Evolutionary conservation across 2,113 vertebrate species (phyloP).

Genomic region (Micromys minutus): DNA sequence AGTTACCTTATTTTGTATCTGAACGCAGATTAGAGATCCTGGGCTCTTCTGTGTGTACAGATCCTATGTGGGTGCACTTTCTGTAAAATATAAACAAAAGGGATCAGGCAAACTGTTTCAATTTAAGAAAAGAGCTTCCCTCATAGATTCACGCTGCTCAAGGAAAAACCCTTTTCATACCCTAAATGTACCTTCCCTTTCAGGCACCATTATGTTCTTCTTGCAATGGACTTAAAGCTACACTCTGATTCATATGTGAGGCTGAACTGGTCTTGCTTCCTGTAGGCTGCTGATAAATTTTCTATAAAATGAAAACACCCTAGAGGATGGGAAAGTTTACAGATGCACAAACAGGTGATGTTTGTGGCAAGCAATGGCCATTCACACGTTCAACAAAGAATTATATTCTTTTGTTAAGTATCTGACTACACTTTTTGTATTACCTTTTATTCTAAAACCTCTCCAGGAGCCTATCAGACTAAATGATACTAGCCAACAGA

Average conservation of each 20-base stretch:
- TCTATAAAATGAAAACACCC: constrained; percentile 42
- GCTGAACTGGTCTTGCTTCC: constrained; percentile 28
- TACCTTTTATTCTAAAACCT: constrained; percentile 36
- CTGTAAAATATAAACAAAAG: constrained; percentile 49
- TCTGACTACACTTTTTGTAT: constrained; percentile 41
- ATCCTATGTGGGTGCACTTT: constrained; percentile 1
- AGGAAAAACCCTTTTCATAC: constrained; percentile 2
- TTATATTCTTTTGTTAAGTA: constrained; percentile 22
- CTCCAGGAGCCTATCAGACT: constrained; percentile 45
- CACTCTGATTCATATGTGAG: constrained; percentile 34
- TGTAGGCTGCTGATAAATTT: constrained; percentile 45
- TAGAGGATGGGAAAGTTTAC: constrained; percentile 47
- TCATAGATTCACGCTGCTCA: background rate
- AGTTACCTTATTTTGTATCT: constrained; percentile 55
- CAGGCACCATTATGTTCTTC: background rate
- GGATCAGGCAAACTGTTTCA: background rate
- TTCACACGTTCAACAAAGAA: background rate
- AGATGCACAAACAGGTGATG: background rate
- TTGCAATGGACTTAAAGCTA: constrained; percentile 37
- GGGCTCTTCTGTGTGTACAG: constrained; percentile 20
- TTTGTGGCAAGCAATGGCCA: constrained; percentile 30
- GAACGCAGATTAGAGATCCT: constrained; percentile 46
- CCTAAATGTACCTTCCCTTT: constrained; percentile 16
- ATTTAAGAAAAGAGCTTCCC: background rate
- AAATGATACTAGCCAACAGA: background rate